Evolutionary conservation across 2,888 invertebrate genomes (phyloP).

Genomic region (Hetaerina titia): DNA sequence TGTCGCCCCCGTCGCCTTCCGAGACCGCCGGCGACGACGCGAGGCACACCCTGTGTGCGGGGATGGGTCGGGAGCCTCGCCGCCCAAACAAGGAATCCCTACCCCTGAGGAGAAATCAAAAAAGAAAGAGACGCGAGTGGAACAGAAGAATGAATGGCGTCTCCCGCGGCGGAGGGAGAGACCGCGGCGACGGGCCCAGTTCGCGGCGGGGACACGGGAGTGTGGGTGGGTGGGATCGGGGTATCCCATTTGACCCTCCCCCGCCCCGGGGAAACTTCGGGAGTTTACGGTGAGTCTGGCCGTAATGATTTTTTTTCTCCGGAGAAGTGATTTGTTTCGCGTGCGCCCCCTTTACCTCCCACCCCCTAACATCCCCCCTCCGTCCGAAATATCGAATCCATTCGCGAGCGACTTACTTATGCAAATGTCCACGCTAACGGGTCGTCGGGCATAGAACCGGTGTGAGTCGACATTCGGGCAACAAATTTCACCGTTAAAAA

Average conservation of each 20-base stretch:
- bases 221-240: too few relatives aligned
- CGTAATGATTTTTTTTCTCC: not conserved
- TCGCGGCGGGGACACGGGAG: too few relatives aligned
- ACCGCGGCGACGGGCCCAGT: too few relatives aligned
- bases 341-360: not conserved
- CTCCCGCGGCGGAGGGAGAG: too few relatives aligned
- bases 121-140: not conserved
- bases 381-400: not conserved
- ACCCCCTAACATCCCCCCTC: too few relatives aligned
- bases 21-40: not conserved
- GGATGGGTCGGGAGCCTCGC: too few relatives aligned
- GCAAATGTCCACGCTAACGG: constrained; percentile 1
- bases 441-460: not conserved
- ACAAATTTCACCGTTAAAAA: not conserved
- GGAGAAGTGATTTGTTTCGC: not conserved
- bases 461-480: not conserved
- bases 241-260: too few relatives aligned
- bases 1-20: not conserved
- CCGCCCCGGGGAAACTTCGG: not conserved
- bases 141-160: not conserved
- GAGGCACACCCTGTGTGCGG: too few relatives aligned
- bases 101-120: not conserved
- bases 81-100: not conserved
- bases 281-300: not conserved
- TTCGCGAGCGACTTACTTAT: not conserved